Evolutionary conservation across 2,888 invertebrate species (phyloP).

Genomic region (Ochropleura leucogaster): DNA sequence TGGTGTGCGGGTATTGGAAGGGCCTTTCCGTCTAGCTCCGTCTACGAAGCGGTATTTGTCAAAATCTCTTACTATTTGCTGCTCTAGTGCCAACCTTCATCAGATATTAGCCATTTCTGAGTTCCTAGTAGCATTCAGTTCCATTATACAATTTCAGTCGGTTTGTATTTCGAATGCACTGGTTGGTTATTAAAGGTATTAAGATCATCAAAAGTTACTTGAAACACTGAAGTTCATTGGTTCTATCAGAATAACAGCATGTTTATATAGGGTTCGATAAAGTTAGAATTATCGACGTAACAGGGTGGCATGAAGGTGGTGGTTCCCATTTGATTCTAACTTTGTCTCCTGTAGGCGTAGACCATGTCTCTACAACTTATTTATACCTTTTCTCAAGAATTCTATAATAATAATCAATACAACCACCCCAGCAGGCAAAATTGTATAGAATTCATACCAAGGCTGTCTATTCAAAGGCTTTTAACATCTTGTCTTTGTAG

Average conservation of each 20-base stretch:
- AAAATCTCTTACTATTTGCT: neutral
- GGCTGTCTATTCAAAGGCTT: neutral
- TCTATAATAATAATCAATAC: neutral
- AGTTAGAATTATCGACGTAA: conserved; percentile 19
- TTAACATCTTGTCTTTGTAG: neutral
- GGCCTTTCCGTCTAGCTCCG: neutral
- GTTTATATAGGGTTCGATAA: neutral
- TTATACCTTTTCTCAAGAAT: conserved; percentile 7
- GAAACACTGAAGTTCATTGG: neutral
- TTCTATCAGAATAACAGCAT: neutral
- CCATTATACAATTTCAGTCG: neutral
- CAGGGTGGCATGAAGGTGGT: conserved; percentile 24
- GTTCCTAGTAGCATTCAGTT: neutral
- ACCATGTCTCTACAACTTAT: neutral
- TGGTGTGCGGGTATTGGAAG: conserved; percentile 18
- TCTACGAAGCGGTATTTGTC: conserved; percentile 7
- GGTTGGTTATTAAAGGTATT: neutral
- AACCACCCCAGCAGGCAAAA: neutral
- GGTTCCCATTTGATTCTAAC: conserved; percentile 11
- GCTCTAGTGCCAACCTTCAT: neutral
- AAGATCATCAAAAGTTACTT: neutral
- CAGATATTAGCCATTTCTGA: conserved; percentile 16
- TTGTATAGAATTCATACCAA: neutral
- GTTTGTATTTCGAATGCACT: neutral
- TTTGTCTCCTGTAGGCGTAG: conserved; percentile 16